phyloP scores from a whole-genome alignment of 2,797 vertebrate genomes.

The Sebastes elongatus region DNA sequence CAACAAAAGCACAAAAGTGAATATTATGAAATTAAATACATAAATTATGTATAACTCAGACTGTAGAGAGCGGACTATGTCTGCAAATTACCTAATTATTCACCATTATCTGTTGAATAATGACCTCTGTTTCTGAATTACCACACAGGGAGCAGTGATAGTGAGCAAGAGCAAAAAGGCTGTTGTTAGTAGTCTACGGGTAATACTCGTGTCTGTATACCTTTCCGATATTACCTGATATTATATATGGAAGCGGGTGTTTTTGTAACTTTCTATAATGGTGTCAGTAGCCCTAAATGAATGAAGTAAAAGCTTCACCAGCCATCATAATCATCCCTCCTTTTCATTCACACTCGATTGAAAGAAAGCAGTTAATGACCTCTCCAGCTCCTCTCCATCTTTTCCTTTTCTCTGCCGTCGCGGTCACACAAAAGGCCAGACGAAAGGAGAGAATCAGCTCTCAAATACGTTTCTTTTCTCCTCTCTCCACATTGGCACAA shows the following conservation, averaged over 20 bases:
- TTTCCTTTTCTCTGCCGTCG: not conserved
- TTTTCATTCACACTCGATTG: constrained; percentile 6
- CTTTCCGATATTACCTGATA: not conserved
- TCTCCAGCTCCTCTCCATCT: constrained; percentile 19
- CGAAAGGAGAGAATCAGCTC: constrained; percentile 5
- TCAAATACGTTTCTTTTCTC: not conserved
- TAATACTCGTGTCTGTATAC: not conserved
- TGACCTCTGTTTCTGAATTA: not conserved
- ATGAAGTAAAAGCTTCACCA: not conserved
- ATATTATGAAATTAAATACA: not conserved
- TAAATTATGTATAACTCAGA: not conserved
- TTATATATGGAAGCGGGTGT: not conserved
- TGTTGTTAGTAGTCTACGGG: not conserved
- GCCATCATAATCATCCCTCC: constrained; percentile 4
- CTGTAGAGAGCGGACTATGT: not conserved
- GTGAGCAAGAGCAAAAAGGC: not conserved
- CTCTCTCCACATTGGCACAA: constrained; percentile 12
- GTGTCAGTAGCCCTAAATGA: constrained; percentile 18
- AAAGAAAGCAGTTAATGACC: constrained; percentile 46
- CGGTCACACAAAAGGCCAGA: constrained; percentile 28
- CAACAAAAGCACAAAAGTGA: not conserved
- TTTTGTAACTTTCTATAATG: not conserved
- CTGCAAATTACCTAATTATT: not conserved
- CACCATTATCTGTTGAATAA: not conserved
- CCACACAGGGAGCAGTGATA: not conserved